These are phyloP conservation scores for Rotaria magnacalcarata DNA, from an alignment of 2,888 invertebrate genomes.

Conservation along the genomic window DNA sequence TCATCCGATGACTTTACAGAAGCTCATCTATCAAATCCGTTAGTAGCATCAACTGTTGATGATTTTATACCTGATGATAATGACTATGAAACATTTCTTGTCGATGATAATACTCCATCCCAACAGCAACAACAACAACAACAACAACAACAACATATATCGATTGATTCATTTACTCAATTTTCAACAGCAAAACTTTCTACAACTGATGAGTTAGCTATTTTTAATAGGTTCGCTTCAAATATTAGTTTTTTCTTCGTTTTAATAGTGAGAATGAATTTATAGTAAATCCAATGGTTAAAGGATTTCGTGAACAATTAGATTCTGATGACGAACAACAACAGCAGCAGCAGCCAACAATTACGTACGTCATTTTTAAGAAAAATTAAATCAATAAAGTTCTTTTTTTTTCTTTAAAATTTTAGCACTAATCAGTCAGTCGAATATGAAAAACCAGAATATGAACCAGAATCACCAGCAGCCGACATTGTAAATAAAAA, in stretches of 20 bases:
- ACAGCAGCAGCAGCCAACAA: not conserved
- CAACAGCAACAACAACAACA: not conserved
- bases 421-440: not conserved
- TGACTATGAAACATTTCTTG: slow-evolving; percentile 36
- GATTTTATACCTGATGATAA: slow-evolving; percentile 36
- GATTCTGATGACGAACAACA: slow-evolving; percentile 33
- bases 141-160: not conserved
- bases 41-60: slow-evolving; percentile 15
- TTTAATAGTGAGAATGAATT: slow-evolving; percentile 30
- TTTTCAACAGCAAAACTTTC: not conserved
- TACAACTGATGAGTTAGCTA: not conserved
- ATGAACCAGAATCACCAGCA: not conserved
- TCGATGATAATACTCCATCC: not conserved
- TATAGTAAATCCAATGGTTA: slow-evolving; percentile 1
- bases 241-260: not conserved
- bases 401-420: not conserved
- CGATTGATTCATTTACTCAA: not conserved
- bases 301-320: slow-evolving; percentile 16
- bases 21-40: not conserved
- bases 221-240: not conserved
- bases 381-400: not conserved
- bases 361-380: not conserved
- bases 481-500: not conserved
- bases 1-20: not conserved
- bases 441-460: not conserved